A percentile compares a stretch with the other conserved stretches of the same genome.
Evolutionary conservation across 92 coral and sea anemone species (phyloP).

Genomic region (Blastomussa wellsi): DNA sequence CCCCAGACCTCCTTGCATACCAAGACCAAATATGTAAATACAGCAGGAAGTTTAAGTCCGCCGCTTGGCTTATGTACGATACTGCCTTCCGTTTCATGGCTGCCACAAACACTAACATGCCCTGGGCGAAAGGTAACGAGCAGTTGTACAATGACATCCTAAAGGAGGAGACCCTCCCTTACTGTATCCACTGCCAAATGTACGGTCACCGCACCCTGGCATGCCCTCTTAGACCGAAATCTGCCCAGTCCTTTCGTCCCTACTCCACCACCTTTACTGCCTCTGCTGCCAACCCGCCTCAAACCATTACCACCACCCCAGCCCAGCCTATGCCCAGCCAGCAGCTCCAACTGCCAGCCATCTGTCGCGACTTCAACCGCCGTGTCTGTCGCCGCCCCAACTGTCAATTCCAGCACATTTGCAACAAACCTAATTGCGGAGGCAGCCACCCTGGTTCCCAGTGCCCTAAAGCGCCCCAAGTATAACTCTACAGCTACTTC

Average conservation of each 20-base stretch:
- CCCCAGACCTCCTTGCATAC: conserved; percentile 28
- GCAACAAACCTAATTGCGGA: conserved; percentile 18
- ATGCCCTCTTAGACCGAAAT: not conserved
- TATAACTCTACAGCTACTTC: not conserved
- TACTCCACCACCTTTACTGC: not conserved
- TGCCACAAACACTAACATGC: not conserved
- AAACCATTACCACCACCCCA: not conserved
- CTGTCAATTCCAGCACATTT: not conserved
- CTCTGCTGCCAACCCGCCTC: not conserved
- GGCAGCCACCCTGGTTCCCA: conserved; percentile 22
- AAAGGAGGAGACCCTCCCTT: too few relatives aligned
- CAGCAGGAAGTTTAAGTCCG: conserved; percentile 9
- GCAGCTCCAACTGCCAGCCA: too few relatives aligned
- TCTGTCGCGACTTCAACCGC: too few relatives aligned
- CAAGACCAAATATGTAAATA: conserved; percentile 10
- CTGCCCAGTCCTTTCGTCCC: not conserved
- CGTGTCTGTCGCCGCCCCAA: not conserved
- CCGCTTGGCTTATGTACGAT: conserved; percentile 15
- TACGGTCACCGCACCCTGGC: not conserved
- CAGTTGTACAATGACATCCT: too few relatives aligned
- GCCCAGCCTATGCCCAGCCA: not conserved
- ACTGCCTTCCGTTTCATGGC: conserved; percentile 1
- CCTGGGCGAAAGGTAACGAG: too few relatives aligned
- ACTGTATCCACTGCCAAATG: not conserved
- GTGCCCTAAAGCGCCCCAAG: not conserved